Conservation (phyloP, 1,140 invertebrate species). For the Vanessa tameamea region DNA sequence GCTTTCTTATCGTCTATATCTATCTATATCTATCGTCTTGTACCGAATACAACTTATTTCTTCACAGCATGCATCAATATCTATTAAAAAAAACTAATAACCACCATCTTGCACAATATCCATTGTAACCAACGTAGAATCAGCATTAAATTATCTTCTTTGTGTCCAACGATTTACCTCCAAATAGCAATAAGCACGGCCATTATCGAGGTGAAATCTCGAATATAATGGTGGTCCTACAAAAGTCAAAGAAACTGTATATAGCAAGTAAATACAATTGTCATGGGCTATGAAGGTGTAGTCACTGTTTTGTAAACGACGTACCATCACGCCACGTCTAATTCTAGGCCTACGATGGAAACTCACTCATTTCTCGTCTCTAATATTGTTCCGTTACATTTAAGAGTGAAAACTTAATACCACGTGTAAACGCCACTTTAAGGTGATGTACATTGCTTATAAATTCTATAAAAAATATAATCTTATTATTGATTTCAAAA, state of each 20-base stretch:
- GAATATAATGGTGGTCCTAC: slow-evolving; percentile 18
- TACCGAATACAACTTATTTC: too few relatives aligned
- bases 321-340: slow-evolving; percentile 27
- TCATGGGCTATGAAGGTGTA: slow-evolving; percentile 25
- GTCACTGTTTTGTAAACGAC: slow-evolving; percentile 26
- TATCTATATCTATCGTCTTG: too few relatives aligned
- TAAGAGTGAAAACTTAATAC: not conserved
- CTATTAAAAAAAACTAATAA: too few relatives aligned
- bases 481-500: too few relatives aligned
- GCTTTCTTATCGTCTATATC: too few relatives aligned
- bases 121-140: slow-evolving; percentile 9
- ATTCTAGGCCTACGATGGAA: not conserved
- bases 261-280: slow-evolving; percentile 36
- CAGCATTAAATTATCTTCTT: slow-evolving; percentile 21
- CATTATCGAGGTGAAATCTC: slow-evolving; percentile 38
- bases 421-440: too few relatives aligned
- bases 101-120: not conserved
- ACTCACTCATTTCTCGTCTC: not conserved
- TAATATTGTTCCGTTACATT: not conserved
- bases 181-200: slow-evolving; percentile 16
- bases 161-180: slow-evolving; percentile 9
- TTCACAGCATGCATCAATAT: too few relatives aligned
- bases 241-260: slow-evolving; percentile 27
- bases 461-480: too few relatives aligned
- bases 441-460: too few relatives aligned